phyloP scores from a whole-genome alignment of 2,797 vertebrate genomes.

The Tinamus major region DNA sequence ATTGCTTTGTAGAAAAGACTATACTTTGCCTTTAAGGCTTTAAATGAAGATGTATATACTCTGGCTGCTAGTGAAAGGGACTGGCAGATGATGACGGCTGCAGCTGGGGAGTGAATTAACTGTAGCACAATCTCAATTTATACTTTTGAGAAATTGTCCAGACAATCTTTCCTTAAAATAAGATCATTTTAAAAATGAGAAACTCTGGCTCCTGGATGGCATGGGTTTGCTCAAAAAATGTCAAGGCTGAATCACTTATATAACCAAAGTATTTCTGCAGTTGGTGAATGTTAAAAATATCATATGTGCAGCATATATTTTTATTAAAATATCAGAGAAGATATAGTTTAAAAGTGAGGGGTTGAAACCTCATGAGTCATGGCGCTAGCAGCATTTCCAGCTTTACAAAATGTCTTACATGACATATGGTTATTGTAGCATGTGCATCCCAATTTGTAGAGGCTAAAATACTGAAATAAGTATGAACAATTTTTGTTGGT shows the following conservation, averaged over 20 bases:
- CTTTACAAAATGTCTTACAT: background rate
- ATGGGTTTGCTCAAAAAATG: background rate
- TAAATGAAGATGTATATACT: constrained; percentile 55
- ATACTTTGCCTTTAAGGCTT: constrained; percentile 38
- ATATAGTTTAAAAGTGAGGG: background rate
- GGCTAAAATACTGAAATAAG: background rate
- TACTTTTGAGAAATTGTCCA: constrained; percentile 66
- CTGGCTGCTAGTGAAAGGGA: constrained; percentile 31
- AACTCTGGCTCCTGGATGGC: constrained; percentile 53
- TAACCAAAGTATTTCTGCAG: constrained; percentile 35
- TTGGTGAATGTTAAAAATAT: constrained; percentile 35
- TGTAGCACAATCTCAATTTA: constrained; percentile 37
- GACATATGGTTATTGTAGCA: background rate
- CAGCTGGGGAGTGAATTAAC: constrained; percentile 68
- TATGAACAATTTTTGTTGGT: background rate
- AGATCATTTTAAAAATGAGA: constrained; percentile 46
- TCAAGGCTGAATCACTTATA: background rate
- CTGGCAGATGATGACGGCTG: constrained; percentile 21
- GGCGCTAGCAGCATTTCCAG: background rate
- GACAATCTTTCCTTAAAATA: constrained; percentile 23
- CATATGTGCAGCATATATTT: background rate
- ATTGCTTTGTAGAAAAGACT: background rate
- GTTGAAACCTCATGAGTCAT: background rate
- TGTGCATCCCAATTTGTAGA: background rate
- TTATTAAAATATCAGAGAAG: constrained; percentile 41